phyloP scores from a whole-genome alignment of 2,888 invertebrate genomes.

The Branchipolynoe longqiensis region DNA sequence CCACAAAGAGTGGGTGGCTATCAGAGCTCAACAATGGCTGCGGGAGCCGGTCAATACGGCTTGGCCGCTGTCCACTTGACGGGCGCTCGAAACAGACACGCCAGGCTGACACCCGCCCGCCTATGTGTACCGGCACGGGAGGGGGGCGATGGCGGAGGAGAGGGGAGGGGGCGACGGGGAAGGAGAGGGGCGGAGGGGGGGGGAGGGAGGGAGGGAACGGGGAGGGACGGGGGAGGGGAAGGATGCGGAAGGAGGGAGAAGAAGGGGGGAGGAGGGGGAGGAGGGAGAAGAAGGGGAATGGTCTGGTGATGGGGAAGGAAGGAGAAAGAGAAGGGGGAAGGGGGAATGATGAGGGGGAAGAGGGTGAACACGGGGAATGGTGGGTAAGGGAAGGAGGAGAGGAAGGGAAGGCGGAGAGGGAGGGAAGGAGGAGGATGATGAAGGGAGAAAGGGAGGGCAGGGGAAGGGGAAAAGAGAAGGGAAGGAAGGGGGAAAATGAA shows the following conservation, averaged over 20 bases:
- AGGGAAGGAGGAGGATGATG: no score
- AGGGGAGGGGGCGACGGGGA: not conserved
- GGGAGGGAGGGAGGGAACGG: not conserved
- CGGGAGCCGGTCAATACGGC: conserved; percentile 7
- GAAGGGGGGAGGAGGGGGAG: not conserved
- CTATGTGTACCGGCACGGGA: not conserved
- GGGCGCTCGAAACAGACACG: not conserved
- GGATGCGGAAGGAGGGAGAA: not conserved
- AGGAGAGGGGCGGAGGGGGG: not conserved
- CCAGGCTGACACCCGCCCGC: not conserved
- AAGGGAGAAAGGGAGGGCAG: no score
- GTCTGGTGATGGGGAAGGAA: not conserved
- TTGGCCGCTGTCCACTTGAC: conserved; percentile 35
- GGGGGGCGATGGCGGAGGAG: not conserved
- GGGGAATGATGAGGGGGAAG: no score
- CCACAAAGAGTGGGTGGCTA: conserved; percentile 2
- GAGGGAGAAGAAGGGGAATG: not conserved
- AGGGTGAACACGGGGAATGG: no score
- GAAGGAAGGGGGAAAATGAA: no score
- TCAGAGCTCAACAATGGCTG: conserved; percentile 45
- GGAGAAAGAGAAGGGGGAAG: not conserved
- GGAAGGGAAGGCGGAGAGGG: no score
- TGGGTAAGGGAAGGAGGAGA: no score
- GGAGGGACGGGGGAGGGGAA: not conserved
- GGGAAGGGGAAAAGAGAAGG: no score